Evolutionary conservation across 2,888 invertebrate genomes (phyloP), one percentile per base, ranked within the genome.

Genomic region (Elgonia sp.): DNA sequence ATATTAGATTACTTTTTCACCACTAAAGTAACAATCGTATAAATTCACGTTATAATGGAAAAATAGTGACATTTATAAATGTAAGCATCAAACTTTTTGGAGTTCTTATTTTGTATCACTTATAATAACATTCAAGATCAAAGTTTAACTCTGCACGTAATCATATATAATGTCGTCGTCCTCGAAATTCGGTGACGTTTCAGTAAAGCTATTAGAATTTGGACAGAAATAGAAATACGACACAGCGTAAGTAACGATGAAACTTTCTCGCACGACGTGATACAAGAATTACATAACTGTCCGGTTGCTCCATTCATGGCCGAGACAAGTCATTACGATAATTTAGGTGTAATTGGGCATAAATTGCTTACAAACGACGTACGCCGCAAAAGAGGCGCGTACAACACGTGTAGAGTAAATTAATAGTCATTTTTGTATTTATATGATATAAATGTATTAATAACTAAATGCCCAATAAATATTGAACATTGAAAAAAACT

Each of bases 261-360:
- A 77, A 81, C 76, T 86, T 86, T 76, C 81, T 90, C 83, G 90
- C 89, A 81, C 86, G 65, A 84, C 87, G 89, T 87, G 90, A 89
- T 89, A 91, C 87, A 80, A 83, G 83, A 82, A 91, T 92, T 90
- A 90, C 89, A 91, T 92, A 91, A 92, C 90, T 90, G 82, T 82
- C 73, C 84, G 90, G 80, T 87, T 89, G 90, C 90, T 91, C 89
- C 91, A 91, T 90, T 91, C 91, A 89, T 88, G 88, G 75, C 85
- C 80, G 87, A 90, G 90, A 86, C 90, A 89, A 91, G 90, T 89
- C 90, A 91, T 92, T 91, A 91, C 91, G 86, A 90, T 92, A 92
- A 92, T 92, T 92, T 92, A 88, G 88, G 89, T 90, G 89, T 91
- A 92, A 92, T 92, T 92, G 92, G 91, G 90, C 90, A 91, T 92